Evolutionary conservation across 2,888 invertebrate species (phyloP).

Genomic region (Dioctria rufipes): DNA sequence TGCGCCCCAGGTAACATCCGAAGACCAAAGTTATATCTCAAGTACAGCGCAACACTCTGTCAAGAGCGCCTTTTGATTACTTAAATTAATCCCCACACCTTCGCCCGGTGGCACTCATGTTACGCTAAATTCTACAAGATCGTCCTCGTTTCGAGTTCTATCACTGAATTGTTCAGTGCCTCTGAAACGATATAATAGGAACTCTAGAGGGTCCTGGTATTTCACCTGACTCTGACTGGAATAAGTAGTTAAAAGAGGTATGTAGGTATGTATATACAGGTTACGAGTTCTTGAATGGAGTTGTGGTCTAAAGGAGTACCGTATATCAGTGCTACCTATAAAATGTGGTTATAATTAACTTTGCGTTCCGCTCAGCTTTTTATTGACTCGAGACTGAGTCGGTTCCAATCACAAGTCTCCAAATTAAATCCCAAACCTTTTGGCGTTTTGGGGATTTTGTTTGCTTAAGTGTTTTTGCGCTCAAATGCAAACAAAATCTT

Average conservation of each 20-base stretch:
- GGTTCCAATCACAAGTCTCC: conserved; percentile 32
- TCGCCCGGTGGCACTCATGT: neutral
- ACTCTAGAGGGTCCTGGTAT: conserved; percentile 3
- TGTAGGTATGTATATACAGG: no score
- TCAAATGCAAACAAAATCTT: conserved; percentile 34
- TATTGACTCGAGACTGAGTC: conserved; percentile 33
- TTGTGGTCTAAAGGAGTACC: neutral
- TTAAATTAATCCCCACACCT: conserved; percentile 37
- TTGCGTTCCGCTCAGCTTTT: conserved; percentile 9
- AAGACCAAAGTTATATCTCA: conserved; percentile 20
- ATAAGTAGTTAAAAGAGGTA: conserved; percentile 3
- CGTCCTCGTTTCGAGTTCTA: neutral
- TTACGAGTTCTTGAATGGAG: neutral
- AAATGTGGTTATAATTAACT: conserved; percentile 46
- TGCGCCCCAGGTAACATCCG: neutral
- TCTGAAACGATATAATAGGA: neutral
- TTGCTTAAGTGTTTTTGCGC: conserved; percentile 22
- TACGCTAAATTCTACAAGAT: neutral
- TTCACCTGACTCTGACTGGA: neutral
- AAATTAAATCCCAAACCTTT: conserved; percentile 42
- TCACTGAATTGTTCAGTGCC: neutral
- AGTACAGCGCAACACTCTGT: conserved; percentile 17
- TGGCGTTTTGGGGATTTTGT: conserved; percentile 19
- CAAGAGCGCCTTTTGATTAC: conserved; percentile 32
- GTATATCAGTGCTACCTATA: conserved; percentile 18